Base-by-base conservation (phyloP, 2,113 vertebrate genomes). In the Oryzias curvinotus region DNA sequence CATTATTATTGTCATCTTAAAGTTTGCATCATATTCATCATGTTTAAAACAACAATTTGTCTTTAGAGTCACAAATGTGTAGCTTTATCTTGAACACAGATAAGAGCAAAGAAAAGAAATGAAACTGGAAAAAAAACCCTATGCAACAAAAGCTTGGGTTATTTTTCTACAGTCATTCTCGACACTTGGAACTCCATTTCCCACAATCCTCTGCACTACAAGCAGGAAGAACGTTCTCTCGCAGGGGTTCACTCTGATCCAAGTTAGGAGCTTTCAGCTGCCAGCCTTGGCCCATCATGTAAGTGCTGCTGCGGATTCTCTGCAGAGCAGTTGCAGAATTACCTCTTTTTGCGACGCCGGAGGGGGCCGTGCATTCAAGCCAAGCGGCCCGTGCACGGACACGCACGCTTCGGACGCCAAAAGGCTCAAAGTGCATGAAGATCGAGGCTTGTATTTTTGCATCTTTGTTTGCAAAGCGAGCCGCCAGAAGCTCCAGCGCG, bases 231-330 rank as follows among this genome's bases (percentile, higher is more conserved):
- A 88, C 93, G 93, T 90, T 89, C 91, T 91, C 91, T 92, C 91
- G 86, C 72, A 87, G 86, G 91, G 90, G 85, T 88, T 92, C 92
- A 85, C 87, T 83, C 83, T 82, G 94, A 92, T 95, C 94, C 94
- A 95, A 95, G 94, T 95, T 95, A 94, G 93, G 93, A 94, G 93
- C 92, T 91, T 89, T 93, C 84, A 92, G 95, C 94, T 93, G 92
- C 92, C 93, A 94, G 94, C 89, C 87, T 92, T 89, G 93, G 95
- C 93, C 93, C 94, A 95, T 94, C 93, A 95, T 96, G 90, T 95
- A 95, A 93, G 91, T 91, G 93, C 91, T 91, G 91, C 93, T 87
- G 90, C 93, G 91, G 83, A 90, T 93, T 92, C 89, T 89, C 88
- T 91, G 88, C 93, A 91, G 87, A 90, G 92, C 91, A 88, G 86